Conservation (phyloP, 2,888 invertebrate species). For the Eupithecia vulgata region DNA sequence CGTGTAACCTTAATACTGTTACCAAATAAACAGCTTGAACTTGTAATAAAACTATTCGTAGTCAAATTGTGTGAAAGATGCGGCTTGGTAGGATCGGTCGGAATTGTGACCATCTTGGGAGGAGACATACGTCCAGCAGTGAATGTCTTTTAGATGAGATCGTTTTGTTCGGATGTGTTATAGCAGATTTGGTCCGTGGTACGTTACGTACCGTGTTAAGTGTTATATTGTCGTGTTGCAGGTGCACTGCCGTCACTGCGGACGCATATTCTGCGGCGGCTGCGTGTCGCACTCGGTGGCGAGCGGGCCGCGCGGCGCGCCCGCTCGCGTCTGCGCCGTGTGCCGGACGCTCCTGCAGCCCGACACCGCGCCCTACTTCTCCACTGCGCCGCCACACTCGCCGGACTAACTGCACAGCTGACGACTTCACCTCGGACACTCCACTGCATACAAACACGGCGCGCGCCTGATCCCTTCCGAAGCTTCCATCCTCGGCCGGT, state of each 20-base stretch:
- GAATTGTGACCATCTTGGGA: too few relatives aligned
- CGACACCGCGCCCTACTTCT: slow-evolving; percentile 95
- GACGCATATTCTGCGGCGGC: slow-evolving; percentile 95
- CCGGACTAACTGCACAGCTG: slow-evolving; percentile 62
- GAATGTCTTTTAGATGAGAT: neutral
- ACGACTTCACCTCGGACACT: neutral
- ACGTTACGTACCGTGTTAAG: too few relatives aligned
- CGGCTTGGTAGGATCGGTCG: too few relatives aligned
- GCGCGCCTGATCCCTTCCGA: neutral
- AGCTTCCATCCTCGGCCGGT: neutral
- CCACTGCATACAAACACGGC: neutral
- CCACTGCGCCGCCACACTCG: slow-evolving; percentile 88
- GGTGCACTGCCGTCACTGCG: slow-evolving; percentile 97
- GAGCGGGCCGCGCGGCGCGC: slow-evolving; percentile 92
- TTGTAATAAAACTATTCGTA: too few relatives aligned
- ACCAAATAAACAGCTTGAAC: too few relatives aligned
- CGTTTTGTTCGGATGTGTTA: neutral
- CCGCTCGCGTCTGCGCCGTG: slow-evolving; percentile 97
- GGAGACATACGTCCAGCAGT: neutral
- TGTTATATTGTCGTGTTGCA: slow-evolving; percentile 55
- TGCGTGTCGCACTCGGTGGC: slow-evolving; percentile 93
- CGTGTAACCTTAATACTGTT: too few relatives aligned
- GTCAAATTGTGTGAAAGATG: neutral
- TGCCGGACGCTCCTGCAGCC: slow-evolving; percentile 98
- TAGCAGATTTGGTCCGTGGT: neutral